Percentiles rank a stretch among this genome's conserved stretches.
These are phyloP conservation scores for Ramazzottius varieornatus DNA, from an alignment of 2,888 invertebrate species.

Conservation along the genomic window DNA sequence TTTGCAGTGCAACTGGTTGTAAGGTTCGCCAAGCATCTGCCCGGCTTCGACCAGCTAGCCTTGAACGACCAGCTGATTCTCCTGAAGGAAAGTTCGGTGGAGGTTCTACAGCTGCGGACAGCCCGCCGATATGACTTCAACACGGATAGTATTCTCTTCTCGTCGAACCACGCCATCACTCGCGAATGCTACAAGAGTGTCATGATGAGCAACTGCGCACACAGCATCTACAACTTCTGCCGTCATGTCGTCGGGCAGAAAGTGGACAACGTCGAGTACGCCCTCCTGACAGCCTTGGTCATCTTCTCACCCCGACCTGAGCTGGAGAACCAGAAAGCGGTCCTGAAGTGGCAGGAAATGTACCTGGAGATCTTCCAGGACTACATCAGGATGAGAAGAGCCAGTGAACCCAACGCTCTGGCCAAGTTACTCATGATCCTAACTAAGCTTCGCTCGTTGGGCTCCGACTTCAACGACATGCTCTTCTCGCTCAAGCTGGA, in stretches of 20 bases:
- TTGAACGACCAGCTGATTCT: constrained; percentile 6
- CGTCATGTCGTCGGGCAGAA: constrained; percentile 6
- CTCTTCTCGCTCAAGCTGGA: background rate
- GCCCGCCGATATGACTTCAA: constrained; percentile 7
- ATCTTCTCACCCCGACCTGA: constrained; percentile 46
- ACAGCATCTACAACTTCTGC: constrained; percentile 7
- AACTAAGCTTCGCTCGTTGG: background rate
- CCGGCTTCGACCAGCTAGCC: constrained; percentile 5
- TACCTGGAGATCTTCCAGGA: constrained; percentile 72
- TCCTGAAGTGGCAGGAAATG: constrained; percentile 83
- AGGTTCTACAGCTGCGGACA: constrained; percentile 7
- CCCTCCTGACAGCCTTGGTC: constrained; percentile 6
- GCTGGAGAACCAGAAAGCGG: constrained; percentile 60
- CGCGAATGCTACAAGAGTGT: constrained; percentile 6
- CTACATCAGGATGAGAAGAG: constrained; percentile 59
- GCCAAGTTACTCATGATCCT: background rate
- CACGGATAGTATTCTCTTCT: constrained; percentile 7
- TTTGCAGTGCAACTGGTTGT: constrained; percentile 6
- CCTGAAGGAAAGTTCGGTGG: constrained; percentile 5
- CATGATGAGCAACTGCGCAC: constrained; percentile 5
- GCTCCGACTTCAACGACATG: background rate
- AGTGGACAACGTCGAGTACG: constrained; percentile 7
- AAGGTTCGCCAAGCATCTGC: constrained; percentile 6
- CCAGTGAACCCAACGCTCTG: constrained; percentile 20
- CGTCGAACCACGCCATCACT: constrained; percentile 5